Percentiles rank a stretch among this genome's conserved stretches.
phyloP scores from a whole-genome alignment of 2,797 vertebrate genomes.

The Zenarchopterus dispar region DNA sequence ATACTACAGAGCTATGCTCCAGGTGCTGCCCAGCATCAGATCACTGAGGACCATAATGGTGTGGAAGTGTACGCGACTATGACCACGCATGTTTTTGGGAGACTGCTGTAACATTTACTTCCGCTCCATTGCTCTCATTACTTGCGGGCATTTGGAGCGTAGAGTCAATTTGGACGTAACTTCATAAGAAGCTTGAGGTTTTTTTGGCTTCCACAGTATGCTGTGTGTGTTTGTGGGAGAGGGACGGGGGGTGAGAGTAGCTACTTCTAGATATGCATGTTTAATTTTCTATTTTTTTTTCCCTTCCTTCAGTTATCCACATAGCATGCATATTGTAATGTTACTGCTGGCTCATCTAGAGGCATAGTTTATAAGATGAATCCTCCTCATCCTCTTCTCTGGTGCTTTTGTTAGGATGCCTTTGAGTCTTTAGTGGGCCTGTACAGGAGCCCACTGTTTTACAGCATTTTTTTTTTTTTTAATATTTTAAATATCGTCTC shows the following conservation, averaged over 20 bases:
- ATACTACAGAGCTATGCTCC: slow-evolving; percentile 49
- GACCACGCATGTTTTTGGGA: slow-evolving; percentile 50
- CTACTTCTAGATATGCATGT: slow-evolving; percentile 1
- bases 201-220: slow-evolving; percentile 54
- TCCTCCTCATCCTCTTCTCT: slow-evolving; percentile 47
- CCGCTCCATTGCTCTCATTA: slow-evolving; percentile 71
- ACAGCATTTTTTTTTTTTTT: slow-evolving; percentile 40
- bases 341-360: slow-evolving; percentile 51
- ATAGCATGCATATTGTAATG: slow-evolving; percentile 59
- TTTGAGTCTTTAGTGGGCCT: slow-evolving; percentile 24
- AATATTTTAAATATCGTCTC: slow-evolving; percentile 61
- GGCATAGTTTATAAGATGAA: slow-evolving; percentile 51
- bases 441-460: slow-evolving; percentile 46
- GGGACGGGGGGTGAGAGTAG: background rate
- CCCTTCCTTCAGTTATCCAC: slow-evolving; percentile 37
- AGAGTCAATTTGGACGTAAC: slow-evolving; percentile 60
- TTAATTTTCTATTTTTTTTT: slow-evolving; percentile 21
- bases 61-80: slow-evolving; percentile 19
- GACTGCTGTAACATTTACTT: slow-evolving; percentile 67
- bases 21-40: slow-evolving; percentile 51
- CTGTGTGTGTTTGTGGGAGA: slow-evolving; percentile 8
- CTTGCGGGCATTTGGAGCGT: slow-evolving; percentile 73
- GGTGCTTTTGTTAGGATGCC: slow-evolving; percentile 48
- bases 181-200: slow-evolving; percentile 56
- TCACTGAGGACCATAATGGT: slow-evolving; percentile 32